A percentile compares a stretch with the other conserved stretches of the same genome.
Conservation (phyloP, 1,140 invertebrate species). For the Zaprionus ornatus region DNA sequence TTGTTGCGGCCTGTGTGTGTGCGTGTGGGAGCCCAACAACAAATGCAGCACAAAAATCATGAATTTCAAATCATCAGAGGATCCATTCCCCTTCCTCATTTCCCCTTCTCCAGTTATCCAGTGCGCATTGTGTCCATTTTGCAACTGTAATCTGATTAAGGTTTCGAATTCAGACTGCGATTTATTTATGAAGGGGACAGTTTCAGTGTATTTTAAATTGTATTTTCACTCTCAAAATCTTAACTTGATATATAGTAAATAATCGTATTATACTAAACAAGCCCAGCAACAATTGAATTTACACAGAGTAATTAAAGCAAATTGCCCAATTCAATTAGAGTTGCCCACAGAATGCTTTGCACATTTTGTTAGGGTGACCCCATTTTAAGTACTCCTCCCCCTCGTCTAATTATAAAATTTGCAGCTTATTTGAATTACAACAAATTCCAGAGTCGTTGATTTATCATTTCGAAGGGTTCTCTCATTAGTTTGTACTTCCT, state of each 20-base stretch:
- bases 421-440: not conserved
- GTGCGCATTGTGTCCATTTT: not conserved
- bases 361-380: not conserved
- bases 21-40: not conserved
- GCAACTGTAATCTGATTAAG: conserved; percentile 7
- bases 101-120: not conserved
- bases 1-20: conserved; percentile 24
- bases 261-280: not conserved
- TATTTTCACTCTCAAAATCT: not conserved
- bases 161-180: not conserved
- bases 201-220: not conserved
- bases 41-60: conserved; percentile 38
- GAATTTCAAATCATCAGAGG: conserved; percentile 38
- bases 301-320: not conserved
- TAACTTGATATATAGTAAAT: not conserved
- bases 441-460: conserved; percentile 16
- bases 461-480: conserved; percentile 28
- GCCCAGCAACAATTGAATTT: not conserved
- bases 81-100: not conserved
- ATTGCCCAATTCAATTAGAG: not conserved
- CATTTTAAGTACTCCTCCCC: not conserved
- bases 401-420: conserved; percentile 28
- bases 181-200: not conserved
- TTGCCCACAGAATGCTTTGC: not conserved
- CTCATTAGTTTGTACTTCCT: conserved; percentile 29